Percentiles rank a stretch among this genome's conserved stretches.
Evolutionary conservation across 2,797 vertebrate species (phyloP).

Genomic region (Aselliscus stoliczkanus): DNA sequence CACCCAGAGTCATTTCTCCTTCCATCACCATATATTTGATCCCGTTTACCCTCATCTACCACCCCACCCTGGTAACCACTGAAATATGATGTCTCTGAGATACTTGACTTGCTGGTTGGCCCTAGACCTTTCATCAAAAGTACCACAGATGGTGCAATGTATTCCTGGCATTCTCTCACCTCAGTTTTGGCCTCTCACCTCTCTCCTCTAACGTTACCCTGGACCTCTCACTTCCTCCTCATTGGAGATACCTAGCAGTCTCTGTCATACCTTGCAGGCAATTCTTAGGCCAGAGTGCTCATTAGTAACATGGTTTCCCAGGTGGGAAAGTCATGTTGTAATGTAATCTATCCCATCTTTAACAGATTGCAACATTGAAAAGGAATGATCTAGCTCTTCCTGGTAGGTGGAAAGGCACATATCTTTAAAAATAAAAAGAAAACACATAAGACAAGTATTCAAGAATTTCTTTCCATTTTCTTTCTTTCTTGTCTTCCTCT

Average conservation of each 20-base stretch:
- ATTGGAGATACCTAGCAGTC: not conserved
- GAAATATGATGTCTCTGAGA: not conserved
- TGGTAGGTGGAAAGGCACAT: not conserved
- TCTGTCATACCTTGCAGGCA: not conserved
- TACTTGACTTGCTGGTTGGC: not conserved
- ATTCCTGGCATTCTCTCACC: not conserved
- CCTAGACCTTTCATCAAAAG: not conserved
- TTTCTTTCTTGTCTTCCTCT: not conserved
- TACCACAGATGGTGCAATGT: not conserved
- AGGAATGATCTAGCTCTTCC: not conserved
- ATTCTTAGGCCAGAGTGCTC: not conserved
- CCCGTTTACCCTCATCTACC: too few species aligned
- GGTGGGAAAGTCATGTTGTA: too few species aligned
- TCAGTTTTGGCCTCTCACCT: not conserved
- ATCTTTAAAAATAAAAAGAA: not conserved
- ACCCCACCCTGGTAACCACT: too few species aligned
- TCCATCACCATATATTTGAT: too few species aligned
- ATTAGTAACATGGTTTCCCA: not conserved
- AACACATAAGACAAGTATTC: not conserved
- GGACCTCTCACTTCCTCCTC: not conserved
- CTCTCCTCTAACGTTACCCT: accelerated
- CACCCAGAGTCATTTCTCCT: too few species aligned
- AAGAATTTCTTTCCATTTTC: not conserved
- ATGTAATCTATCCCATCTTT: not conserved
- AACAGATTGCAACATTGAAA: not conserved